A percentile compares a stretch with the other conserved stretches of the same genome.
Evolutionary conservation across 2,888 invertebrate species (phyloP).

Genomic region (Drosophila mettleri): DNA sequence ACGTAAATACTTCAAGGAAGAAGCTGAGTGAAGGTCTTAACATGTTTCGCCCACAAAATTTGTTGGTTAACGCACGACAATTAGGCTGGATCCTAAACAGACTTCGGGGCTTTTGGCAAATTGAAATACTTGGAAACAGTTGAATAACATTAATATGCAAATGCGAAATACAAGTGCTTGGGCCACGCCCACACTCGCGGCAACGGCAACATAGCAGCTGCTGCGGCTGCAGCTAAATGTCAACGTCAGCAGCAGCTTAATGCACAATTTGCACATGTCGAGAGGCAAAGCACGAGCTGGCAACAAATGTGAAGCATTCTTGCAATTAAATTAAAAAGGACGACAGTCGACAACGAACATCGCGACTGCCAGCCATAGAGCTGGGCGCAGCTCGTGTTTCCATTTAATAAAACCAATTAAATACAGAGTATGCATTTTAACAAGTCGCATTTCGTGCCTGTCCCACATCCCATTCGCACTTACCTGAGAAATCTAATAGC

Average conservation of each 20-base stretch:
- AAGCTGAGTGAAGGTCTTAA: conserved; percentile 2
- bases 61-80: conserved; percentile 12
- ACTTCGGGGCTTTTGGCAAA: conserved; percentile 24
- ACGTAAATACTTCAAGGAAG: conserved; percentile 47
- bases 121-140: conserved; percentile 34
- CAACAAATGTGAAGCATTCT: conserved; percentile 24
- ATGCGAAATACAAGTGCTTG: conserved; percentile 40
- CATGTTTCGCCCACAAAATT: too few relatives aligned
- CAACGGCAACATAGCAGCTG: background rate
- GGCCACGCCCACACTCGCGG: background rate
- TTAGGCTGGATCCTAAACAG: conserved; percentile 28
- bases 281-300: conserved; percentile 14
- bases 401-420: conserved; percentile 6
- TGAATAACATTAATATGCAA: conserved; percentile 50
- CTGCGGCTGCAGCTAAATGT: conserved; percentile 4
- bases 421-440: background rate
- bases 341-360: background rate
- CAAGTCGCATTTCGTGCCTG: background rate
- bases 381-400: conserved; percentile 4
- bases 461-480: background rate
- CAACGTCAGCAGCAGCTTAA: conserved; percentile 36
- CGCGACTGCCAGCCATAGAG: background rate
- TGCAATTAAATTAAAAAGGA: conserved; percentile 60
- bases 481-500: background rate
- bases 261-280: conserved; percentile 35